These are phyloP conservation scores for Gonioctena quinquepunctata DNA, from an alignment of 1,140 invertebrate genomes.

Conservation along the genomic window DNA sequence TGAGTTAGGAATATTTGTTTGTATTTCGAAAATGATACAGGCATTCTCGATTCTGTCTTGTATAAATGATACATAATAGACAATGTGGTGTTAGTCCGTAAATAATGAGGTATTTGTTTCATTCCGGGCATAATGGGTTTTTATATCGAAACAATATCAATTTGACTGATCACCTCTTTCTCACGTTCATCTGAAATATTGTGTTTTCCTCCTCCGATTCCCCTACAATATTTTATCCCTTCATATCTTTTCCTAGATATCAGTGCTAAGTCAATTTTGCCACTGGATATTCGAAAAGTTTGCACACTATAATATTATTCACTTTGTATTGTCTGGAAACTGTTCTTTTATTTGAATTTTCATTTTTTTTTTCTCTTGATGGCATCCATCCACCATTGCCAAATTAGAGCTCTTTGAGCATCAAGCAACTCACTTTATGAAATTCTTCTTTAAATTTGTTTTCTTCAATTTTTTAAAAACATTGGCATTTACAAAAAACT, in stretches of 20 bases:
- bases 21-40: constrained; percentile 13
- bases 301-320: neutral
- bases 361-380: constrained; percentile 2
- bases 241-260: too few species aligned
- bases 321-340: neutral
- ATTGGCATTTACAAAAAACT: constrained; percentile 1
- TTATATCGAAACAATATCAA: constrained; percentile 9
- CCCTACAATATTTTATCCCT: neutral
- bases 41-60: too few species aligned
- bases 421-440: neutral
- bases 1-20: constrained; percentile 17
- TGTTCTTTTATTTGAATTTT: neutral
- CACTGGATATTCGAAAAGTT: neutral
- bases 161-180: neutral
- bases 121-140: constrained; percentile 13
- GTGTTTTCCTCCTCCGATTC: neutral
- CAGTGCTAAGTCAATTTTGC: neutral
- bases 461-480: neutral
- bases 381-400: neutral
- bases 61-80: constrained; percentile 22
- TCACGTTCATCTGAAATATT: neutral
- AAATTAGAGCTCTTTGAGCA: neutral
- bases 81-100: constrained; percentile 13
- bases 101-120: constrained; percentile 4
- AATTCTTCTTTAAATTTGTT: neutral